These are phyloP conservation scores for Riptortus pedestris DNA, from an alignment of 1,140 invertebrate genomes.

Conservation along the genomic window DNA sequence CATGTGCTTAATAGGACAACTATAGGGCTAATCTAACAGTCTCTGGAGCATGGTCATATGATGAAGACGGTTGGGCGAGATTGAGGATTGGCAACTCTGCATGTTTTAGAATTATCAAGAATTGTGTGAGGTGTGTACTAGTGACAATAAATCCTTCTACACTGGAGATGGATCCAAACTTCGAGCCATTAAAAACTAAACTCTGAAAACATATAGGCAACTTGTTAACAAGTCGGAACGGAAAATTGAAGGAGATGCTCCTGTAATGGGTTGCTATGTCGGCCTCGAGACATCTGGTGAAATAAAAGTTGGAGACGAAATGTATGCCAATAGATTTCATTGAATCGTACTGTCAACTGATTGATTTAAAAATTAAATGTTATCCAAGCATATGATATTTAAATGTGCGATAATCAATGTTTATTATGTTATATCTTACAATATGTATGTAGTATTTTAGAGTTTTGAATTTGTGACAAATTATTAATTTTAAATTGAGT, in stretches of 20 bases:
- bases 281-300: neutral
- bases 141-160: neutral
- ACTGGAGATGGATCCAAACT: neutral
- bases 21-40: neutral
- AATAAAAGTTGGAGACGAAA: neutral
- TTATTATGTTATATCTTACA: too few species aligned
- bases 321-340: too few species aligned
- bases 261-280: neutral
- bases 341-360: too few species aligned
- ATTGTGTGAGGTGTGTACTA: neutral
- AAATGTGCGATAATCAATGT: too few species aligned
- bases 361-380: too few species aligned
- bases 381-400: too few species aligned
- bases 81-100: neutral
- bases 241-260: neutral
- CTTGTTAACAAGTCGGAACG: neutral
- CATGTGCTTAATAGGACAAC: neutral
- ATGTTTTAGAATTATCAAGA: neutral
- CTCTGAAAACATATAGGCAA: neutral
- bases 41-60: neutral
- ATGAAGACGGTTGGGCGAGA: neutral
- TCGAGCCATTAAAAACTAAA: neutral
- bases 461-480: too few species aligned
- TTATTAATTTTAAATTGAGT: too few species aligned
- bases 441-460: too few species aligned